These are phyloP conservation scores for Ctenopoma kingsleyae DNA, from an alignment of 2,797 vertebrate species.

Conservation along the genomic window DNA sequence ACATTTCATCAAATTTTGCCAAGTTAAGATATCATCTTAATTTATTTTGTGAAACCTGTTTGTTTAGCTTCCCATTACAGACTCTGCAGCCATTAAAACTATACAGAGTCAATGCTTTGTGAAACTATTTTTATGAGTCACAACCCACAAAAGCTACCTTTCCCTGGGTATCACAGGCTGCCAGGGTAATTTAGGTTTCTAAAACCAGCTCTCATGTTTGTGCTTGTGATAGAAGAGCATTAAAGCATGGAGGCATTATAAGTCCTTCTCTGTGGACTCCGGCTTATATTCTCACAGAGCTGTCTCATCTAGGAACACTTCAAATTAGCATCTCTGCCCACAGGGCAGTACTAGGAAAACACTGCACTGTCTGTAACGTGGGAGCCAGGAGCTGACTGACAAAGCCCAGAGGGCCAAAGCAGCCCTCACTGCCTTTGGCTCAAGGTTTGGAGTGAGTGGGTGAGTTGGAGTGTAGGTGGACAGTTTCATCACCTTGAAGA, in stretches of 20 bases:
- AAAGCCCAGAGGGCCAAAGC: constrained; percentile 68
- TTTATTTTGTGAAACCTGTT: constrained; percentile 40
- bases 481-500: constrained; percentile 50
- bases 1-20: constrained; percentile 11
- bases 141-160: constrained; percentile 54
- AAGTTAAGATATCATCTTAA: constrained; percentile 2
- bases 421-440: constrained; percentile 60
- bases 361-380: constrained; percentile 68
- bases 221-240: constrained; percentile 52
- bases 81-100: constrained; percentile 48
- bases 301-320: constrained; percentile 76
- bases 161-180: constrained; percentile 45
- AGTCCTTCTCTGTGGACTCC: constrained; percentile 62
- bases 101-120: constrained; percentile 42
- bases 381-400: constrained; percentile 72
- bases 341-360: constrained; percentile 65
- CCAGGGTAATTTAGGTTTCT: constrained; percentile 61
- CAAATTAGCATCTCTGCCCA: constrained; percentile 78
- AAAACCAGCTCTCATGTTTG: constrained; percentile 62
- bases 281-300: constrained; percentile 68
- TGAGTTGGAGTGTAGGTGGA: constrained; percentile 57
- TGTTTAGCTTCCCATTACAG: constrained; percentile 37
- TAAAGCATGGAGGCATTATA: constrained; percentile 63
- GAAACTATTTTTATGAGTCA: constrained; percentile 56
- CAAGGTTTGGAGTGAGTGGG: constrained; percentile 44